These are phyloP conservation scores for Lysandra bellargus DNA, from an alignment of 2,888 invertebrate species.

Conservation along the genomic window DNA sequence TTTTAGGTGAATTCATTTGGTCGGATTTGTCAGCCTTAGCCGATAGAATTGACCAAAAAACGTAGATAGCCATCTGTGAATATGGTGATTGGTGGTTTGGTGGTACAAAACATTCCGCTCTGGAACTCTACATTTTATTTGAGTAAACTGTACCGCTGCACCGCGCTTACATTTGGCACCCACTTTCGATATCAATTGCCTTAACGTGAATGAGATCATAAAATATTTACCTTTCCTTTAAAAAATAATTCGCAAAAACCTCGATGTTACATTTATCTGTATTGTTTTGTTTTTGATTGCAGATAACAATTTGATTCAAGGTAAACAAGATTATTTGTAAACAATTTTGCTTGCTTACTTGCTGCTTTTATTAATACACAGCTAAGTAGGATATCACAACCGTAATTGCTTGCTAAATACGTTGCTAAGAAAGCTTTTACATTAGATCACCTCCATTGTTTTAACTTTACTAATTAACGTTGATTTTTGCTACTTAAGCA, in stretches of 20 bases:
- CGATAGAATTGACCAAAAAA: too few relatives aligned
- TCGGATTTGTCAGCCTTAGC: too few relatives aligned
- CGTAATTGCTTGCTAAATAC: neutral
- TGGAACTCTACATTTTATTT: neutral
- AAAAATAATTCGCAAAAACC: conserved; percentile 24
- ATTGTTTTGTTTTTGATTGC: conserved; percentile 37
- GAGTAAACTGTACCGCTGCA: conserved; percentile 31
- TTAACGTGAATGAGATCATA: conserved; percentile 42
- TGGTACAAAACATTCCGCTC: too few relatives aligned
- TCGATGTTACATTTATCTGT: neutral
- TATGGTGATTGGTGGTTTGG: too few relatives aligned
- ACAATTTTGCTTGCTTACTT: too few relatives aligned
- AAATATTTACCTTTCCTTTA: conserved; percentile 29
- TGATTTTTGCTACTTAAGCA: neutral
- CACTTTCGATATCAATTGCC: conserved; percentile 54
- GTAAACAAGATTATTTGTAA: neutral
- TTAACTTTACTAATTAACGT: neutral
- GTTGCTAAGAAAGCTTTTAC: neutral
- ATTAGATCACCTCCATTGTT: neutral
- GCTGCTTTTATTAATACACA: too few relatives aligned
- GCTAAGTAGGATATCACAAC: too few relatives aligned
- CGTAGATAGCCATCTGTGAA: too few relatives aligned
- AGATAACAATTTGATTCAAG: neutral
- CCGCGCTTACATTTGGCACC: conserved; percentile 51
- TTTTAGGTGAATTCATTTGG: too few relatives aligned